Evolutionary conservation across 2,888 invertebrate genomes (phyloP), one percentile per base, ranked within the genome.

Genomic region (Eubasilissa splendida): DNA sequence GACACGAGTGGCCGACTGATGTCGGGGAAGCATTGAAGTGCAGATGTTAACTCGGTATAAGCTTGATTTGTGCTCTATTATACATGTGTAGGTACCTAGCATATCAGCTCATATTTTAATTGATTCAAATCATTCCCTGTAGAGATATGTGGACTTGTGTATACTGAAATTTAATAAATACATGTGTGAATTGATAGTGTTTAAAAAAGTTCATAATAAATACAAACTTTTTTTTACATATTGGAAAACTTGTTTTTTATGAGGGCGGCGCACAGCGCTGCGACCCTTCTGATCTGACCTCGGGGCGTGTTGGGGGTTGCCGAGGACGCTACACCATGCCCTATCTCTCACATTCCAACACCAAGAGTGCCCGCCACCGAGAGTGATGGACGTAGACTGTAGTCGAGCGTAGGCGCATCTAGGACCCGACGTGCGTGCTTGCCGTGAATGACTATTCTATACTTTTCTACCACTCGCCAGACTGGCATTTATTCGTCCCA

Each of bases 181-280:
- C 82, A 79, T 83, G 83, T 83, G 82, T 82, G 83, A 82, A 83
- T 83, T 83, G 79, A 83, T 82, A 82, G 82, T 83, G 80, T 80
- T 83, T 50, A 82, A 82, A 76, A 82, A 83, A 70, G 52, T 63
- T 76, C 76, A 60, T 59, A 68, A 79, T 79, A 81, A 79, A 80
- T 76, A 79, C 77, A 68, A 83, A 80, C 79, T 82, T 83, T 80
- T 83, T 82, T 83, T 83, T 83, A 82, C 82, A 79, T 80, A 83
- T 73, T 79, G 81, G 79, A 80, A 80, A 79, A 74, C 12, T 78
- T 81, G 59, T 77, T 80, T 81, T 78, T 78, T 75, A 58, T 76
- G 71, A 50, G 52, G 68, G 74, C 71, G 52, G 54, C 22, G 56
- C 71, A n/a, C 12, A 12, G 60, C 33, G 66, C 66, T 50, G 66